Evolutionary conservation across 1,140 invertebrate species (phyloP), one percentile per base, ranked within the genome.

Genomic region (Popillia japonica): DNA sequence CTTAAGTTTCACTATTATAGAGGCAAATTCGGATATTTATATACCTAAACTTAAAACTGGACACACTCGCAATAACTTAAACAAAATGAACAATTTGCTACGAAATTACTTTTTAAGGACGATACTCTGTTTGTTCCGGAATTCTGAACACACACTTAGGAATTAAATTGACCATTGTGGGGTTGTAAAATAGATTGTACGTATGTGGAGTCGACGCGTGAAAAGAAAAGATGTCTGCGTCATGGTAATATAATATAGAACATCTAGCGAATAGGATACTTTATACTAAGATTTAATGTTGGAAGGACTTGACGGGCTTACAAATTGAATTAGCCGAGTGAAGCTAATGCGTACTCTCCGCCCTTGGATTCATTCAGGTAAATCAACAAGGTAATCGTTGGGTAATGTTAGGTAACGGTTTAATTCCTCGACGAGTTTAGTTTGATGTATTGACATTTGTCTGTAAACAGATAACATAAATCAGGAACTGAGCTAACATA

Each of bases 271-370:
- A 68, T 68, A 34, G 11, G 22, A 68, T 3, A 20, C 61, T 68
- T 68, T 22, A 68, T 14, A 68, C 61, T 68, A 68, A 68, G 20
- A 68, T 68, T 68, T 68, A 68, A 68, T 68, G 61, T 68, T 27
- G 7, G 61, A 68, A 68, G 27, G 11, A 11, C 61, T 68, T 68
- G 8, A 27, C 61, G 61, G 48, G 20, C 27, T 68, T 68, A 68
- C 61, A 68, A 68, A 27, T 68, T 68, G 61, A 68, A 68, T 68
- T 68, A 22, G 14, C 61, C 22, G n/a, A 14, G 22, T 27, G 11
- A 27, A 20, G 22, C 61, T 22, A 68, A 68, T 22, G 61, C 17
- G 48, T 55, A 55, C 17, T 68, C 61, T 68, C 22, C 27, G 17
- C 4, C 22, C 6, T 68, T 27, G 22, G 61, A 34, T 68, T 27